Percentiles rank a stretch among this genome's conserved stretches.
Evolutionary conservation across 2,113 vertebrate species (phyloP).

Genomic region (Petromus typicus): DNA sequence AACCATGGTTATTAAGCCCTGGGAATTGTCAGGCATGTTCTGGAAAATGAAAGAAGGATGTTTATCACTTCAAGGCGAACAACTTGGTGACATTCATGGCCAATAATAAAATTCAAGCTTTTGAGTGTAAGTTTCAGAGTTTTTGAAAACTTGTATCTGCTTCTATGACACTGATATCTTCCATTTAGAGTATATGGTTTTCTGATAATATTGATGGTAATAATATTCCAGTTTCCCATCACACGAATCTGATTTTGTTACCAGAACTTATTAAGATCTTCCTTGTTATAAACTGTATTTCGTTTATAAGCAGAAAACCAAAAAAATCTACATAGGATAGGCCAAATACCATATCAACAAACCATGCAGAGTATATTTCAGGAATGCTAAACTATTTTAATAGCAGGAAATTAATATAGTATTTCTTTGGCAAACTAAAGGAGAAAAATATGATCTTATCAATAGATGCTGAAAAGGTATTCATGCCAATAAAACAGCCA

Average conservation of each 20-base stretch:
- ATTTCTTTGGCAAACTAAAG: slow-evolving; percentile 3
- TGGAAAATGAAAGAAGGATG: not conserved
- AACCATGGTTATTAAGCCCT: not conserved
- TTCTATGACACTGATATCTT: not conserved
- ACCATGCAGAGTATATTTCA: not conserved
- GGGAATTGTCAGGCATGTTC: not conserved
- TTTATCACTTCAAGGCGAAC: not conserved
- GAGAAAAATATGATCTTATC: not conserved
- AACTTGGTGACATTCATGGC: not conserved
- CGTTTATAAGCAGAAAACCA: not conserved
- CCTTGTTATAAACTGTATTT: not conserved
- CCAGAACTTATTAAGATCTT: not conserved
- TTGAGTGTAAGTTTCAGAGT: not conserved
- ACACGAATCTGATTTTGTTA: not conserved
- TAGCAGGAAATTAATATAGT: not conserved
- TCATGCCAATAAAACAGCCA: not conserved
- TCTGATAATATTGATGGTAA: not conserved
- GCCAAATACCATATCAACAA: not conserved
- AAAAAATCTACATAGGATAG: slow-evolving; percentile 12
- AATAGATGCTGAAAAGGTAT: slow-evolving; percentile 21
- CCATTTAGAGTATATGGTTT: not conserved
- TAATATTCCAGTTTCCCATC: not conserved
- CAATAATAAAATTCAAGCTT: not conserved
- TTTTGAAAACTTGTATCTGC: not conserved
- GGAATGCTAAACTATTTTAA: slow-evolving; percentile 24